These are phyloP conservation scores for Hippocampus kuda DNA, from an alignment of 2,797 vertebrate species.

Conservation along the genomic window DNA sequence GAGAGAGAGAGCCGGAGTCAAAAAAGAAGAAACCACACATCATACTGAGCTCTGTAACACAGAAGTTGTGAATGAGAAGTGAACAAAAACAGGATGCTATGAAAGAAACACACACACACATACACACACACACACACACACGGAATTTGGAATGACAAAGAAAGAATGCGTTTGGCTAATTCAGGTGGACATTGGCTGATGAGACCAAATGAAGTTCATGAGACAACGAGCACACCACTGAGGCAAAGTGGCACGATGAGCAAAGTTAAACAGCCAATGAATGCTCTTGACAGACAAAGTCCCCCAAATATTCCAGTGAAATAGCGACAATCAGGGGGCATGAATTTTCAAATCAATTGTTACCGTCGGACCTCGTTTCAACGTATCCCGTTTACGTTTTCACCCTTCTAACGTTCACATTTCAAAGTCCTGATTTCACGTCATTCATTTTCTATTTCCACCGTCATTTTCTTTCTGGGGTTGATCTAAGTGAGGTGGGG, in stretches of 20 bases:
- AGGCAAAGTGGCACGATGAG: background rate
- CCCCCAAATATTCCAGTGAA: no score
- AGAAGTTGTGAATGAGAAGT: background rate
- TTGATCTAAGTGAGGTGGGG: background rate
- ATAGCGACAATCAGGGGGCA: no score
- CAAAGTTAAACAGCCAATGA: background rate
- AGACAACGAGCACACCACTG: background rate
- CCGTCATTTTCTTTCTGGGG: background rate
- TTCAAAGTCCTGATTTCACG: background rate
- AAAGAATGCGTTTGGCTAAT: background rate
- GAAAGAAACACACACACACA: background rate
- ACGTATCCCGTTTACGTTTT: no score
- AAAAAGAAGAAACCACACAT: background rate
- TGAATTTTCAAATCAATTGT: no score
- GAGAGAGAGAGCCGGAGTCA: background rate
- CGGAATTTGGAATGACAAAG: background rate
- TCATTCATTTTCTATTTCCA: background rate
- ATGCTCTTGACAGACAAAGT: background rate
- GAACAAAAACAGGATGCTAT: background rate
- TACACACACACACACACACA: no score
- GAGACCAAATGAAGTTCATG: background rate
- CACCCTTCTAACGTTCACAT: no score
- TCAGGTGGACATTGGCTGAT: background rate
- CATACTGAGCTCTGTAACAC: background rate
- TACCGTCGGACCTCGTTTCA: background rate